These are phyloP conservation scores for Charadrius vociferus DNA, from an alignment of 2,113 vertebrate species.

Conservation along the genomic window DNA sequence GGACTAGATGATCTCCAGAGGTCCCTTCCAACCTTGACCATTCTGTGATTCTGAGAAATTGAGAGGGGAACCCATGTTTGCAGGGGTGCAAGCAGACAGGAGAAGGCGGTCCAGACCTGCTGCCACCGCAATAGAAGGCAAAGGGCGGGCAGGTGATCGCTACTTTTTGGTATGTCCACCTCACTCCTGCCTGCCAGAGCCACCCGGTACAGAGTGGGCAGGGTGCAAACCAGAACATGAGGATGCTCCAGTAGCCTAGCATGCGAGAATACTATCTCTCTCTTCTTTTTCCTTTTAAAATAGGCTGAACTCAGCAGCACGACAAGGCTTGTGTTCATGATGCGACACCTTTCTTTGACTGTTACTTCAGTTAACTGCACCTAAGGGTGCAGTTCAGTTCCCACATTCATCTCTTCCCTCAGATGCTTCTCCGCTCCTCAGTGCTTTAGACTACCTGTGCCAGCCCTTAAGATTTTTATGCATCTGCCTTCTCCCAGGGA, in stretches of 20 bases:
- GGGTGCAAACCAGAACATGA: neutral
- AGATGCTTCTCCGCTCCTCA: neutral
- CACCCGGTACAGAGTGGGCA: neutral
- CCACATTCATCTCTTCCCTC: neutral
- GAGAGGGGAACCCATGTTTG: neutral
- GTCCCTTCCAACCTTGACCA: too few species aligned
- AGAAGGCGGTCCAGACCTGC: neutral
- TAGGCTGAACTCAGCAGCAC: neutral
- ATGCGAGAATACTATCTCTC: neutral
- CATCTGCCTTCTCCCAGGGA: neutral
- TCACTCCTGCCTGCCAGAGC: neutral
- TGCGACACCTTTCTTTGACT: neutral
- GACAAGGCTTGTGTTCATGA: neutral
- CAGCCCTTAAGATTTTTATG: neutral
- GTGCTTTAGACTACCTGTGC: neutral
- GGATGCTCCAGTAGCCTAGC: neutral
- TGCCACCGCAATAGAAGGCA: neutral
- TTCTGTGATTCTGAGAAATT: too few species aligned
- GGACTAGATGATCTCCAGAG: too few species aligned
- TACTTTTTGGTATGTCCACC: neutral
- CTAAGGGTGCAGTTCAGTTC: neutral
- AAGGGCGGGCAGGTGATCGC: neutral
- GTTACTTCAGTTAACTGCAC: neutral
- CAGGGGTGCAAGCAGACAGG: neutral
- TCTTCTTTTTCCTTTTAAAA: neutral